A percentile compares a stretch with the other conserved stretches of the same genome.
Conservation (phyloP, 1,140 invertebrate genomes). For the Capitella teleta region DNA sequence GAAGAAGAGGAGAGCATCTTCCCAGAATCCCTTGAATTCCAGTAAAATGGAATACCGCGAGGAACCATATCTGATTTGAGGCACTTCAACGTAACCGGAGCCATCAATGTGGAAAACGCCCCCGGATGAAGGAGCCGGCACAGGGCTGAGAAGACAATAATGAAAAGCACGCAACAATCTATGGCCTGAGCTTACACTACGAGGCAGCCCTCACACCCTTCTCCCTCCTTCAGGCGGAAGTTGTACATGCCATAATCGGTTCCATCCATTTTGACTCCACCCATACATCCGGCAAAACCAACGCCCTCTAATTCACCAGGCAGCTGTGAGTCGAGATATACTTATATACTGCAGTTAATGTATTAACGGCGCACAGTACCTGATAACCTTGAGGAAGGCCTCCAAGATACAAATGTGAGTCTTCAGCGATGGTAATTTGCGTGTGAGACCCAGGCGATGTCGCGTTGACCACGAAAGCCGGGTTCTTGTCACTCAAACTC, state of each 20-base stretch:
- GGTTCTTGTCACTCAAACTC: background rate
- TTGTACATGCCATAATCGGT: constrained; percentile 77
- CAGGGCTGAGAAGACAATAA: no score
- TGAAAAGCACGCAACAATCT: no score
- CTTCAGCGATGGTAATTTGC: constrained; percentile 20
- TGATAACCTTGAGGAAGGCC: constrained; percentile 19
- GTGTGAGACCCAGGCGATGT: constrained; percentile 2
- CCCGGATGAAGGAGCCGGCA: no score
- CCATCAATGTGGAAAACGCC: constrained; percentile 57
- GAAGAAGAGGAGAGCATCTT: constrained; percentile 75
- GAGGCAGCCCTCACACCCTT: constrained; percentile 56
- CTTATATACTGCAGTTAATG: no score
- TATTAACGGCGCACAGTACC: constrained; percentile 3
- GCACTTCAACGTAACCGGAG: constrained; percentile 61
- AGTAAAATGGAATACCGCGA: constrained; percentile 65
- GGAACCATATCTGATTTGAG: constrained; percentile 55
- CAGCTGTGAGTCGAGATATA: background rate
- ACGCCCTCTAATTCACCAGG: background rate
- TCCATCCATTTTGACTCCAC: constrained; percentile 65
- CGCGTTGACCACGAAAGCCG: background rate
- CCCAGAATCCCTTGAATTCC: constrained; percentile 73
- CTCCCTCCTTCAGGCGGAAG: constrained; percentile 45
- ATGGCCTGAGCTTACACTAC: constrained; percentile 19
- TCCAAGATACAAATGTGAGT: constrained; percentile 24
- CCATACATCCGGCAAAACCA: constrained; percentile 56